Conservation (phyloP, 2,113 vertebrate genomes). For the Mesoclemmys tuberculata region DNA sequence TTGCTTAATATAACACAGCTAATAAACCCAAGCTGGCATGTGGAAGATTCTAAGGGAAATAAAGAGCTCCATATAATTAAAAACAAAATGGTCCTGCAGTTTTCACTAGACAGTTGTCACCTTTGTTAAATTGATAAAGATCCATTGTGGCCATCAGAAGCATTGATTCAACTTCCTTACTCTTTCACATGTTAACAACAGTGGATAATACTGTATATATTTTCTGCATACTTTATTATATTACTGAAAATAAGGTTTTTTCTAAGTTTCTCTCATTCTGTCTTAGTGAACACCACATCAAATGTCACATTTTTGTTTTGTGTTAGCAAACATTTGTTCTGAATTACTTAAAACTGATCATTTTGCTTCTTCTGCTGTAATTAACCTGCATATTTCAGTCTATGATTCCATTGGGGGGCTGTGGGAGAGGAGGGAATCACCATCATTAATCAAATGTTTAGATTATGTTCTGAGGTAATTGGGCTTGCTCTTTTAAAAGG, state of each 20-base stretch:
- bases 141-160: background rate
- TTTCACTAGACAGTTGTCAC: background rate
- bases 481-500: slow-evolving; percentile 14
- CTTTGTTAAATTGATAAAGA: background rate
- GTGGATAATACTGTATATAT: background rate
- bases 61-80: background rate
- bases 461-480: background rate
- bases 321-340: background rate
- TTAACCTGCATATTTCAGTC: slow-evolving; percentile 22
- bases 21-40: background rate
- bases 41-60: background rate
- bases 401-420: slow-evolving; percentile 6
- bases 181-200: background rate
- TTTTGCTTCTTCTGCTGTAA: background rate
- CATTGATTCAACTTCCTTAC: background rate
- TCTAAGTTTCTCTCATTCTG: background rate
- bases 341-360: slow-evolving; percentile 1
- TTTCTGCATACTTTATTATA: background rate
- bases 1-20: background rate
- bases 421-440: background rate
- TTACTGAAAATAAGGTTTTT: background rate
- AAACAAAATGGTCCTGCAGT: background rate
- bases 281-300: background rate
- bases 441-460: slow-evolving; percentile 34
- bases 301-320: background rate